Evolutionary conservation across 2,888 invertebrate species (phyloP).

Genomic region (Tuberolachnus salignus): DNA sequence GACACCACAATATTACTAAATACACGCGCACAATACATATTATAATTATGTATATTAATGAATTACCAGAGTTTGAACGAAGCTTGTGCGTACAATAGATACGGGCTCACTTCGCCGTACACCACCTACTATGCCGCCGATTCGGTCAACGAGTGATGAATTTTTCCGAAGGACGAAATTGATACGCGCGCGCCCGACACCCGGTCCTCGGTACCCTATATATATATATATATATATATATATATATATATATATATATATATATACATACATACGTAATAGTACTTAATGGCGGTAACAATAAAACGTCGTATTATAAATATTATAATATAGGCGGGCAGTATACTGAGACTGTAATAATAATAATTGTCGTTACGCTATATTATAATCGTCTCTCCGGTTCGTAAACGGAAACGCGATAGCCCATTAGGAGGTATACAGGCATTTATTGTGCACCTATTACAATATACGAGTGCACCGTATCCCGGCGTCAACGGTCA

Average conservation of each 20-base stretch:
- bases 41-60: neutral
- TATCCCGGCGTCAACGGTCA: neutral
- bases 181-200: slow-evolving; percentile 14
- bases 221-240: neutral
- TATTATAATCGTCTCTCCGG: neutral
- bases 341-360: no score
- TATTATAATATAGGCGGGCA: no score
- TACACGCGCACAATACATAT: neutral
- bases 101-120: no score
- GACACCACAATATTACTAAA: neutral
- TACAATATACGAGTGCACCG: no score
- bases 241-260: no score
- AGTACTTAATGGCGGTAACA: no score
- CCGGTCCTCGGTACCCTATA: slow-evolving; percentile 4
- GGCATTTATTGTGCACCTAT: no score
- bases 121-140: no score
- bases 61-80: neutral
- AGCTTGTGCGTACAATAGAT: neutral
- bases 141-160: neutral
- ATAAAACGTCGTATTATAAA: no score
- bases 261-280: no score
- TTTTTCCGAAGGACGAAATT: slow-evolving; percentile 28
- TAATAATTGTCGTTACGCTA: slow-evolving; percentile 24
- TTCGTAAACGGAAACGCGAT: slow-evolving; percentile 25
- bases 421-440: neutral